Conservation (phyloP, 2,113 vertebrate species). For the Corydoras maculifer region DNA sequence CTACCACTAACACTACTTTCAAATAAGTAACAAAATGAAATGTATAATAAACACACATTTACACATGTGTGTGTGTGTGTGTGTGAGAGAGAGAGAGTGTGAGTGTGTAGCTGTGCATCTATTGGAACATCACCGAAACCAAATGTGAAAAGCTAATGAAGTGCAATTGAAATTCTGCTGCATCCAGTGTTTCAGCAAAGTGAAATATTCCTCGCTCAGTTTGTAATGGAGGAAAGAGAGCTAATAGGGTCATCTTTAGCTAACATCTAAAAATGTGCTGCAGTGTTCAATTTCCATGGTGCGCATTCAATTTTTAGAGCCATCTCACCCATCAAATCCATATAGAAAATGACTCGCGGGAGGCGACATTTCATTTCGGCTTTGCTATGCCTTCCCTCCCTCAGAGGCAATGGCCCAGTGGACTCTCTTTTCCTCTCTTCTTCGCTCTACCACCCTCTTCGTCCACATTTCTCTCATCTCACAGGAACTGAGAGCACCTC, state of each 20-base stretch:
- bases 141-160: constrained; percentile 40
- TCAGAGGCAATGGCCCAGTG: constrained; percentile 32
- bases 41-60: background rate
- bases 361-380: constrained; percentile 40
- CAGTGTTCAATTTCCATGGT: constrained; percentile 46
- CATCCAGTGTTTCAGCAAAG: constrained; percentile 45
- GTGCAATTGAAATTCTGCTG: constrained; percentile 50
- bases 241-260: constrained; percentile 52
- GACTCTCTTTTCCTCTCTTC: constrained; percentile 18
- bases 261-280: constrained; percentile 51
- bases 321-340: constrained; percentile 42
- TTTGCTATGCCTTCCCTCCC: constrained; percentile 17
- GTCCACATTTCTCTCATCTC: constrained; percentile 32
- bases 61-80: too few relatives aligned
- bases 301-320: constrained; percentile 45
- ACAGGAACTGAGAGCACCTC: constrained; percentile 28
- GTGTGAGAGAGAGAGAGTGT: too few relatives aligned
- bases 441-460: constrained; percentile 3
- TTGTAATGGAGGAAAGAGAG: constrained; percentile 28
- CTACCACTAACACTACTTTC: too few relatives aligned
- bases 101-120: too few relatives aligned
- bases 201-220: constrained; percentile 41
- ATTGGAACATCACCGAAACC: too few relatives aligned
- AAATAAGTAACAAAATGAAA: too few relatives aligned
- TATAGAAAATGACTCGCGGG: constrained; percentile 40